phyloP scores from a whole-genome alignment of 2,113 vertebrate genomes.

The Cheilinus undulatus region DNA sequence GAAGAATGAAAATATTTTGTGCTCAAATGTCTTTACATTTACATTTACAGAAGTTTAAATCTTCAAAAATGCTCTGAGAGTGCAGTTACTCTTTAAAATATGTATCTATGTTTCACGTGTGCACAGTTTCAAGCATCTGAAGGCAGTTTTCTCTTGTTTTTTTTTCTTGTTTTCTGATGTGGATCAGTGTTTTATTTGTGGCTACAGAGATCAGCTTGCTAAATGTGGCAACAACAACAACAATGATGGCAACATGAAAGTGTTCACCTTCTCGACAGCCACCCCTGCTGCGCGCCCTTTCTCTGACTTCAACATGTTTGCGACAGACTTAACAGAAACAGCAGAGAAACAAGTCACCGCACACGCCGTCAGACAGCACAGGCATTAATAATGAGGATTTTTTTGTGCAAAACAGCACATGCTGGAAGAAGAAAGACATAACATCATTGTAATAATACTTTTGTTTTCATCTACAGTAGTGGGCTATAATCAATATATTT shows the following conservation, averaged over 20 bases:
- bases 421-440: not conserved
- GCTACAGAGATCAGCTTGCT: slow-evolving; percentile 13
- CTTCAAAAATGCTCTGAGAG: too few relatives aligned
- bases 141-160: not conserved
- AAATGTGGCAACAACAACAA: slow-evolving; percentile 13
- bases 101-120: not conserved
- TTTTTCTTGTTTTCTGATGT: slow-evolving; percentile 6
- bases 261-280: slow-evolving; percentile 26
- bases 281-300: slow-evolving; percentile 49
- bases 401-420: too few relatives aligned
- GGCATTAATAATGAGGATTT: not conserved
- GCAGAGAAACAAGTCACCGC: not conserved
- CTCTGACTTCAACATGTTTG: slow-evolving; percentile 45
- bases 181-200: slow-evolving; percentile 30
- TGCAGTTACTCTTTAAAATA: too few relatives aligned
- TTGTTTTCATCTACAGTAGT: too few relatives aligned
- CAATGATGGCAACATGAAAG: slow-evolving; percentile 40
- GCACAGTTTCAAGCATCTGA: too few relatives aligned
- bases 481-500: too few relatives aligned
- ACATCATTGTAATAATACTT: not conserved
- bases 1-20: too few relatives aligned
- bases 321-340: slow-evolving; percentile 8
- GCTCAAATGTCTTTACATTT: too few relatives aligned
- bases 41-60: too few relatives aligned
- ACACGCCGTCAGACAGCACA: not conserved